phyloP scores from a whole-genome alignment of 2,113 vertebrate species.

The Campylomormyrus tamandua region DNA sequence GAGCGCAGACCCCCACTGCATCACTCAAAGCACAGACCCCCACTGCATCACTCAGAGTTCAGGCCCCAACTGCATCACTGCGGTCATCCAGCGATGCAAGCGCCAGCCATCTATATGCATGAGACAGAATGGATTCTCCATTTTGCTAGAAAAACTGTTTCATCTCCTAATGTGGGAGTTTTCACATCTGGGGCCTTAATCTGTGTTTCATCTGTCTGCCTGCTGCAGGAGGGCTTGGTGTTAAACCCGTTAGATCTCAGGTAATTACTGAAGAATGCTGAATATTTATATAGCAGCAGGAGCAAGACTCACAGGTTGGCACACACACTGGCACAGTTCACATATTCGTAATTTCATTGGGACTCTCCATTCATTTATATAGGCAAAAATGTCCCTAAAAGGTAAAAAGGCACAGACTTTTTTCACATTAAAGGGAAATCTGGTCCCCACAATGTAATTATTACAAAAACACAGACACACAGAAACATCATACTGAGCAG shows the following conservation, averaged over 20 bases:
- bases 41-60: not conserved
- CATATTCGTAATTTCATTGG: not conserved
- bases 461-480: not conserved
- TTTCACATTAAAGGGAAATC: not conserved
- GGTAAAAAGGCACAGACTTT: not conserved
- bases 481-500: not conserved
- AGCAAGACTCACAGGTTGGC: not conserved
- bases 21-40: not conserved
- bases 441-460: not conserved
- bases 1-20: not conserved
- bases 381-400: not conserved
- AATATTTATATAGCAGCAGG: not conserved
- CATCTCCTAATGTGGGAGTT: not conserved
- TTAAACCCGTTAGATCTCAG: not conserved
- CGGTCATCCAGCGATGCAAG: not conserved
- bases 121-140: not conserved
- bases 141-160: not conserved
- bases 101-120: not conserved
- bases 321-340: not conserved
- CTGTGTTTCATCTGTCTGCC: conserved; percentile 15
- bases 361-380: not conserved
- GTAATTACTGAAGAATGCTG: not conserved
- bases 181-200: conserved; percentile 10
- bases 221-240: not conserved
- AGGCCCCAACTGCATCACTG: not conserved